A percentile compares a stretch with the other conserved stretches of the same genome.
Conservation (phyloP, 2,888 invertebrate species). For the Microplitis manilae region DNA sequence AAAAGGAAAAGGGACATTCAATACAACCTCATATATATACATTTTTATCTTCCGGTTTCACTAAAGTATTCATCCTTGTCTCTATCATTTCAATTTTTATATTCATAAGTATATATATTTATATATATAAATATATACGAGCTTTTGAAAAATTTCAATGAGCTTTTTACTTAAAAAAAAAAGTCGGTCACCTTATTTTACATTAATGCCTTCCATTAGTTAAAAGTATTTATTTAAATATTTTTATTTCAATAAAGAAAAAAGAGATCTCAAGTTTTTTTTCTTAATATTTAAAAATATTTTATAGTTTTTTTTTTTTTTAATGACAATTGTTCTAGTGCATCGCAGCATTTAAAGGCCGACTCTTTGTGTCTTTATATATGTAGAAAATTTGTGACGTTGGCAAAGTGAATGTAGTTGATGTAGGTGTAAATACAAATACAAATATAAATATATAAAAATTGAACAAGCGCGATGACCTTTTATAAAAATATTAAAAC, state of each 20-base stretch:
- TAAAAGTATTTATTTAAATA: background rate
- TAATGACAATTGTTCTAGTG: too few relatives aligned
- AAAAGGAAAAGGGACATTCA: background rate
- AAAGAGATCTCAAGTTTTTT: background rate
- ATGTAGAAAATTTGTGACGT: background rate
- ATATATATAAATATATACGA: background rate
- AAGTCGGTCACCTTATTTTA: background rate
- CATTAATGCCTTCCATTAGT: background rate
- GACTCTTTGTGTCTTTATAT: too few relatives aligned
- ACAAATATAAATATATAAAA: background rate
- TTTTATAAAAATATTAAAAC: conserved; percentile 28
- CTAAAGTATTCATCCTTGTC: conserved; percentile 18
- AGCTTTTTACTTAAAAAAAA: conserved; percentile 7
- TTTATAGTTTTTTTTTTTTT: background rate
- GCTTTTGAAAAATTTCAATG: background rate
- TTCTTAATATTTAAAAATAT: background rate
- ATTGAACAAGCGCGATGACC: conserved; percentile 25
- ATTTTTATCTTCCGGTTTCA: background rate
- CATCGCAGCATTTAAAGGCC: too few relatives aligned
- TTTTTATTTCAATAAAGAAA: background rate
- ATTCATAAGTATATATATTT: background rate
- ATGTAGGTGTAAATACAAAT: background rate
- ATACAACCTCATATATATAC: background rate
- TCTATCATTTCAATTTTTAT: background rate
- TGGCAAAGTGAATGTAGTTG: too few relatives aligned